Evolutionary conservation across 2,888 invertebrate species (phyloP).

Genomic region (Synergus gifuensis): DNA sequence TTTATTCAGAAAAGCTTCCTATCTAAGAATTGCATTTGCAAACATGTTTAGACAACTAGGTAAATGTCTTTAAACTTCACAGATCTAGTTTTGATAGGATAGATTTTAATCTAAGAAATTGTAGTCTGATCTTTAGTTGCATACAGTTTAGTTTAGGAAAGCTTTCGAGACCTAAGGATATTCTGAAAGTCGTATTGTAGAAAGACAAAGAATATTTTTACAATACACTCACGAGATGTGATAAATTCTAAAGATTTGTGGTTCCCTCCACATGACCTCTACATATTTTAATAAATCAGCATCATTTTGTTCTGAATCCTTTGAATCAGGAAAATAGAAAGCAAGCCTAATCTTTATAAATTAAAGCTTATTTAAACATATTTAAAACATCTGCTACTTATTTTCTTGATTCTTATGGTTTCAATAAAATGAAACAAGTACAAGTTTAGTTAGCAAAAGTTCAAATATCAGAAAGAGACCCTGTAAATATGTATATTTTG

Average conservation of each 20-base stretch:
- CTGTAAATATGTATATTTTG: constrained; percentile 22
- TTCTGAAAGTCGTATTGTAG: neutral
- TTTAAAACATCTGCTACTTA: neutral
- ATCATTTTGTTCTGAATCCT: neutral
- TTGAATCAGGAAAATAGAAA: neutral
- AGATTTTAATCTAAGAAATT: neutral
- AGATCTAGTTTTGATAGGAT: neutral
- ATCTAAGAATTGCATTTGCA: neutral
- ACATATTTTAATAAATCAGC: neutral
- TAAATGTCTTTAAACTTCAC: neutral
- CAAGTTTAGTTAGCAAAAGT: neutral
- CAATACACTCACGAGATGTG: constrained; percentile 1
- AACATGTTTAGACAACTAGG: neutral
- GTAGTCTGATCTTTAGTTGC: neutral
- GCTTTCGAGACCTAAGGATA: neutral
- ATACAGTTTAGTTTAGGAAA: neutral
- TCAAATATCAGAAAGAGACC: neutral
- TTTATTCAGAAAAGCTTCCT: neutral
- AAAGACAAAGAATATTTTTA: constrained; percentile 3
- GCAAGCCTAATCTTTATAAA: neutral
- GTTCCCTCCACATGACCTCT: neutral
- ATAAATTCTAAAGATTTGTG: neutral
- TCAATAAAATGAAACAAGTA: neutral
- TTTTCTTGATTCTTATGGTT: neutral
- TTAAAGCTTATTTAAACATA: neutral